Percentiles rank a stretch among this genome's conserved stretches.
phyloP scores from a whole-genome alignment of 2,113 vertebrate genomes.

The Carassius gibelio region DNA sequence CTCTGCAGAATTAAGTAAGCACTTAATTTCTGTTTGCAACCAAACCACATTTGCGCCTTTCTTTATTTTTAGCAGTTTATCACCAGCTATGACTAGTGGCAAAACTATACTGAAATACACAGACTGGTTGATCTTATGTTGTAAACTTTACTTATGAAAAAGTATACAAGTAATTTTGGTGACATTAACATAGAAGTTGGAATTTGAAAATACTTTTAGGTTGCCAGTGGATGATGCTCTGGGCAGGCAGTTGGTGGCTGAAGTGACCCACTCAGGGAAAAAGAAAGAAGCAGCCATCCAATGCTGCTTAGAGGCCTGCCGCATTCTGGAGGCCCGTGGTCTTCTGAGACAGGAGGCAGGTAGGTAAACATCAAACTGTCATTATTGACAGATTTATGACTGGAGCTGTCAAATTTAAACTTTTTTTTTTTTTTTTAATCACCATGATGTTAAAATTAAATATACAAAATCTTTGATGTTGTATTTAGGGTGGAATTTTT shows the following conservation, averaged over 20 bases:
- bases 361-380: conserved; percentile 56
- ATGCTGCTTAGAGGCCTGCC: conserved; percentile 92
- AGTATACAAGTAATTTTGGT: not conserved
- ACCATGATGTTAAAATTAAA: too few relatives aligned
- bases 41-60: not conserved
- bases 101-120: not conserved
- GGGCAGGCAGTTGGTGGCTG: conserved; percentile 91
- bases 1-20: conserved; percentile 92
- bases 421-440: too few relatives aligned
- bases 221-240: conserved; percentile 90
- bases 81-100: not conserved
- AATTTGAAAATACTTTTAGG: conserved; percentile 64
- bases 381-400: not conserved
- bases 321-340: conserved; percentile 91
- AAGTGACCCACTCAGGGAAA: conserved; percentile 89
- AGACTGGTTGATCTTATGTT: not conserved
- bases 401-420: not conserved
- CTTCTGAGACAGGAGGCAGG: conserved; percentile 96
- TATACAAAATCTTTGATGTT: too few relatives aligned
- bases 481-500: too few relatives aligned
- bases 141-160: not conserved
- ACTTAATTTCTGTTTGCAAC: not conserved
- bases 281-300: conserved; percentile 92
- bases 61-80: not conserved
- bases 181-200: not conserved